Conservation (phyloP, 64 coral and sea anemone genomes). For the Stichodactyla helianthus region DNA sequence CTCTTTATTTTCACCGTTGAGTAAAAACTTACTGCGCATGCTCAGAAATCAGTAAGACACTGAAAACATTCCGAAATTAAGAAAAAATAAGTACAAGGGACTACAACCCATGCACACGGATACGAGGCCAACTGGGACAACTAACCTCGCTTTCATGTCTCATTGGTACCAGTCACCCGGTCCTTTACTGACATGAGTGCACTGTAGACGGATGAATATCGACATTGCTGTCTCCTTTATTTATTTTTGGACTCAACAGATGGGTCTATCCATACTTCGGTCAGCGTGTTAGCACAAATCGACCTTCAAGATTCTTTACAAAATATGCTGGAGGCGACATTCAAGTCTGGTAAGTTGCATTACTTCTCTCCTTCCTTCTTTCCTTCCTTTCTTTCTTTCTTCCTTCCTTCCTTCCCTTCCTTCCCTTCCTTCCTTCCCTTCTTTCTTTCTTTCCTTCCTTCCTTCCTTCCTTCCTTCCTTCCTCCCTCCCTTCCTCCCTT, state of each 20-base stretch:
- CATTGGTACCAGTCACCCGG: not conserved
- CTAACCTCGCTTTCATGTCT: not conserved
- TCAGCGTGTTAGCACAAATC: slow-evolving; percentile 61
- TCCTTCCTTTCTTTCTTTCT: not conserved
- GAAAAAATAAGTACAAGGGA: not conserved
- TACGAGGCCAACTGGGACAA: not conserved
- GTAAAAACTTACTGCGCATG: too few relatives aligned
- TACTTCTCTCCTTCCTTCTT: not conserved
- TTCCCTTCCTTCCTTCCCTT: not conserved
- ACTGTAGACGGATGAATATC: not conserved
- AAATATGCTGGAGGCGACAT: slow-evolving; percentile 80
- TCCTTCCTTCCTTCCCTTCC: not conserved
- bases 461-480: too few relatives aligned
- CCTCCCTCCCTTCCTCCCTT: too few relatives aligned
- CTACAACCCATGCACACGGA: not conserved
- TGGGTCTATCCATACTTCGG: slow-evolving; percentile 34
- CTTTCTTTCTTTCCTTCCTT: not conserved
- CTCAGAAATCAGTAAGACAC: too few relatives aligned
- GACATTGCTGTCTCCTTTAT: not conserved
- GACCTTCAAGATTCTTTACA: slow-evolving; percentile 82
- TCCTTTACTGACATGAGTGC: too few relatives aligned
- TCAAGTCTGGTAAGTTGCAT: slow-evolving; percentile 66
- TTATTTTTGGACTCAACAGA: not conserved
- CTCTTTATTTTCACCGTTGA: too few relatives aligned
- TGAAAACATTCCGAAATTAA: too few relatives aligned